Base-by-base conservation (phyloP, 2,797 vertebrate species). In the Ctenosaura bakeri region DNA sequence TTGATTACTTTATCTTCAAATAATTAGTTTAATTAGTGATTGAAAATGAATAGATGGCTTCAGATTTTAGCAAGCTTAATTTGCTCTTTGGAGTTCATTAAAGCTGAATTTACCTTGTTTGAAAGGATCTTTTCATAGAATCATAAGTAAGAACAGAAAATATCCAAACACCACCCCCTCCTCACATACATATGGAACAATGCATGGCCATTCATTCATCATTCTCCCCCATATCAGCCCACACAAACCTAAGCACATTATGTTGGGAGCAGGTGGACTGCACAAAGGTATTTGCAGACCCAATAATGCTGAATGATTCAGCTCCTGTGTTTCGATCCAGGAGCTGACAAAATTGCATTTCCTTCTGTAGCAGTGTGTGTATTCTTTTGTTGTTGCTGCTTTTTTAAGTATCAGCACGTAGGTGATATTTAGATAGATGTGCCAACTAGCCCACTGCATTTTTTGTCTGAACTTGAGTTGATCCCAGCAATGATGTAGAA, bases 301-400 rank as follows among this genome's bases (percentile, higher is more conserved):
- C 46, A 88, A 74, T 88, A 74, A 81, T 69, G 35, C 77, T 16
- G 50, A 1, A 18, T 88, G 87, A 88, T 69, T 88, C 87, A 88
- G 26, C 66, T 59, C 4, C 35, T 59, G 5, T 54, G 86, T 59
- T 88, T 78, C 73, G 79, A 88, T 38, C 22, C 35, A 74, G 69
- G 4, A 74, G 66, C 13, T 74, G 35, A 46, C 87, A 83, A 83
- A 83, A 59, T 22, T 12, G 10, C 54, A 71, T 83, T 83, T 62
- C 22, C 62, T 88, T 82, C 66, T 74, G 69, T 74, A 74, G 52
- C 24, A 83, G 32, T 20, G 29, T 16, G 16, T 71, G 26, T 16
- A 7, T 74, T 18, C 12, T 26, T 46, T 50, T 85, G 50, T 50
- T 18, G 66, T 32, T 22, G 22, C 62, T 64, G 22, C 62, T 87